Conservation (phyloP, 2,888 invertebrate species). For the Limnephilus marmoratus region DNA sequence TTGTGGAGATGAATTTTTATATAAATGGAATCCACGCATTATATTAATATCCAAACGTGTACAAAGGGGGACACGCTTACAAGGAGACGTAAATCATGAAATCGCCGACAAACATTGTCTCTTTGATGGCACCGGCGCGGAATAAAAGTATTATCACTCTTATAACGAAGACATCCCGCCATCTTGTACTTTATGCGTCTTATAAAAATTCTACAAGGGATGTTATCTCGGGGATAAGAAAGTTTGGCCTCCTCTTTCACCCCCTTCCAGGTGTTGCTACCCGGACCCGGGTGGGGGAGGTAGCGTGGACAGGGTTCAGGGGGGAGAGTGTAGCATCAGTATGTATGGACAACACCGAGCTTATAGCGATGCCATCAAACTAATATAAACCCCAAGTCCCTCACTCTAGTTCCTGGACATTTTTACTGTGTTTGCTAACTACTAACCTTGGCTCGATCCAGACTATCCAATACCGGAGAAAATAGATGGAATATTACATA, state of each 20-base stretch:
- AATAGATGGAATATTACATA: neutral
- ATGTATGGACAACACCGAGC: conserved; percentile 62
- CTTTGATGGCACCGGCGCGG: neutral
- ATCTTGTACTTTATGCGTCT: conserved; percentile 60
- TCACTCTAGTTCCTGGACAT: conserved; percentile 4
- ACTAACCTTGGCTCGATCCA: neutral
- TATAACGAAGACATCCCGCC: conserved; percentile 53
- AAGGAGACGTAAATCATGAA: conserved; percentile 26
- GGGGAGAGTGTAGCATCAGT: conserved; percentile 51
- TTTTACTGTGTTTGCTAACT: conserved; percentile 39
- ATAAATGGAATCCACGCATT: conserved; percentile 17
- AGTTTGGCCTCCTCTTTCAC: neutral
- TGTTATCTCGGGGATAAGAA: conserved; percentile 43
- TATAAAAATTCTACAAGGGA: conserved; percentile 64
- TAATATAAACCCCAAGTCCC: conserved; percentile 52
- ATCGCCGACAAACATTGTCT: conserved; percentile 35
- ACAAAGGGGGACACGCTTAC: neutral
- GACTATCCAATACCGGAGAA: neutral
- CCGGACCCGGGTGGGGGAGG: conserved; percentile 39
- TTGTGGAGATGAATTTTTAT: neutral
- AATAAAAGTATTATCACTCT: conserved; percentile 55
- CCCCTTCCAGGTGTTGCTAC: conserved; percentile 58
- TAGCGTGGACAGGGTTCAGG: neutral
- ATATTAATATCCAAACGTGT: neutral
- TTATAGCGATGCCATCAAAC: conserved; percentile 54